Base-by-base conservation (phyloP, 2,888 invertebrate genomes). In the Diachrysia chrysitis region DNA sequence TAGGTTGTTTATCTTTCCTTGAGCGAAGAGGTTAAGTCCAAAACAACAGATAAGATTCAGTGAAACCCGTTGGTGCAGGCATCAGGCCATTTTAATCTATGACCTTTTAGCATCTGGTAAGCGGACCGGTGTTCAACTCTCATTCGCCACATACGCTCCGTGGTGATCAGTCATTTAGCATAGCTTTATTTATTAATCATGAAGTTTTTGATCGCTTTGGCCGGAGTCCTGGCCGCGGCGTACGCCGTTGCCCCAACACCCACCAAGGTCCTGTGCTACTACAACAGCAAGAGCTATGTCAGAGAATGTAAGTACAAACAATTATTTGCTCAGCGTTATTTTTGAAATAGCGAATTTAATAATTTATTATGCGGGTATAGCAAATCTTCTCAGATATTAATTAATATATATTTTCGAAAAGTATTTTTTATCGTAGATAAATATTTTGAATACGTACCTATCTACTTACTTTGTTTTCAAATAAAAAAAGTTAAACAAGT, bases 211-310 rank as follows among this genome's bases (percentile, higher is more conserved):
- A 42, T 91, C 57, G 83, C 87, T 61, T 75, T 93, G 69, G 89
- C 90, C 73, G 92, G 89, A 64, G 79, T 92, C 5, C 70, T 92
- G 76, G 92, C 92, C 77, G 83, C 90, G 65, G 92, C 88, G 25
- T 83, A 89, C n/a, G 89, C 92, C 42, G 86, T 87, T 68, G 90
- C 93, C 32, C 88, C 92, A 7, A 84, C 89, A 94, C 29, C 95
- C 67, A 91, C 90, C 84, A 97, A 97, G 92, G 96, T 97, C 58
- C 93, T 97, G 83, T 97, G 97, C 88, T 97, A 96, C 89, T 97
- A 97, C 92, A 96, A 97, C 90, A 96, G 97, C 90, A 96, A 96
- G 87, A 96, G 97, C 78, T 96, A 95, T 88, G 95, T 96, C 84
- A 95, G 97, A 86, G 95, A 96, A 94, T 97, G 97, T 97, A 93